Conservation (phyloP, 2,113 vertebrate genomes). For the Pluvialis apricaria region DNA sequence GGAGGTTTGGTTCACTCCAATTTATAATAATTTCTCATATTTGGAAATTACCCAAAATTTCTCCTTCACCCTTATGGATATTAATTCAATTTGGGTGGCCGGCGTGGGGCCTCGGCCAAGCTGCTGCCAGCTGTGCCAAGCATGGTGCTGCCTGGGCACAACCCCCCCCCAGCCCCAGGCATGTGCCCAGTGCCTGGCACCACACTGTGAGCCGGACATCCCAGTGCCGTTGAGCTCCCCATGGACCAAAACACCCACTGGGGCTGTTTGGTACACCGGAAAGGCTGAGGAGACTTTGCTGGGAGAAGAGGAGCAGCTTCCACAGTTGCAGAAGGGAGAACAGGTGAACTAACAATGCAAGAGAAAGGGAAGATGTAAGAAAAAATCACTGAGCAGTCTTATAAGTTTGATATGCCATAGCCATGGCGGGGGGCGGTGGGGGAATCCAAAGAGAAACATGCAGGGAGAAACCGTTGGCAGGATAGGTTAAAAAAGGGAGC, state of each 20-base stretch:
- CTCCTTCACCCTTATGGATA: no score
- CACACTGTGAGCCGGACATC: no score
- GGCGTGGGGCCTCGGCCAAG: background rate
- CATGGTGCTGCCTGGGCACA: background rate
- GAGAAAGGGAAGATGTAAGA: background rate
- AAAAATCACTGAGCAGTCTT: background rate
- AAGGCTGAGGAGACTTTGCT: rapidly evolving
- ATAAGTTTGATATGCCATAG: background rate
- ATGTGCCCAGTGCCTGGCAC: background rate
- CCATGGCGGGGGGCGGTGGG: no score
- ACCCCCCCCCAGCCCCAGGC: background rate
- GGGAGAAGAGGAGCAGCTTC: background rate
- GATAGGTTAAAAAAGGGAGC: background rate
- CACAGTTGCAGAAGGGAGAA: background rate
- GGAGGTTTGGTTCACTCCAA: background rate
- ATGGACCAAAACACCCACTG: background rate
- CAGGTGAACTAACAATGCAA: background rate
- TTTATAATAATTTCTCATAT: no score
- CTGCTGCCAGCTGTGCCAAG: background rate
- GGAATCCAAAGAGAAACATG: background rate
- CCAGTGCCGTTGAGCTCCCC: rapidly evolving
- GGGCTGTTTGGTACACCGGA: background rate
- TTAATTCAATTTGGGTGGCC: background rate
- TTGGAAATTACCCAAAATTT: no score
- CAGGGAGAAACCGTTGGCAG: background rate